Evolutionary conservation across 2,113 vertebrate species (phyloP).

Genomic region (Echinops telfairi): DNA sequence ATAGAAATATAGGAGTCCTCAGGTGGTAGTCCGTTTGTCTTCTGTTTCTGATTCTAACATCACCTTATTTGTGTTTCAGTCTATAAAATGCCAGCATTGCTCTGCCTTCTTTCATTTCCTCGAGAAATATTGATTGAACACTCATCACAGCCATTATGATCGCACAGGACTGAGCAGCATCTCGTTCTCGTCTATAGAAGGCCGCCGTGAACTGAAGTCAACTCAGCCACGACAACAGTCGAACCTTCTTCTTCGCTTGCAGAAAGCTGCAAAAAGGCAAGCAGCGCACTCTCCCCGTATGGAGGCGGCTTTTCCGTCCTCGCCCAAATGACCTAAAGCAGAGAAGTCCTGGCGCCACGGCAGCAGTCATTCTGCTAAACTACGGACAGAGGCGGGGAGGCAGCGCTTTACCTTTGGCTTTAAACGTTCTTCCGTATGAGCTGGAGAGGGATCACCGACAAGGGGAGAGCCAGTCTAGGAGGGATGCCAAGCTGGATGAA

Average conservation of each 20-base stretch:
- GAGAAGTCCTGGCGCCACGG: conserved; percentile 27
- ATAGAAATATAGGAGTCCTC: neutral
- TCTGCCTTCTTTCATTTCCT: conserved; percentile 31
- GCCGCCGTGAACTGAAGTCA: neutral
- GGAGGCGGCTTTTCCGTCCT: neutral
- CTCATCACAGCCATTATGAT: neutral
- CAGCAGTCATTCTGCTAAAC: conserved; percentile 29
- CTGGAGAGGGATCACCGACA: neutral
- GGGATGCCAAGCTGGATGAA: neutral
- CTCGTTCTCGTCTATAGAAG: neutral
- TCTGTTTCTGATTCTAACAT: neutral
- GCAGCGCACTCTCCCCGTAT: neutral
- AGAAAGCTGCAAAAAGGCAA: neutral
- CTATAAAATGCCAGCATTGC: neutral
- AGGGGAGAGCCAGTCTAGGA: neutral
- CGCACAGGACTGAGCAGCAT: neutral
- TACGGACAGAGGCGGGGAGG: neutral
- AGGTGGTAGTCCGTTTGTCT: neutral
- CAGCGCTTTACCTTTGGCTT: neutral
- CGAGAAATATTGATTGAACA: neutral
- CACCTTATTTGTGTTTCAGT: neutral
- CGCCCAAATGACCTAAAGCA: neutral
- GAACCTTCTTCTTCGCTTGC: neutral
- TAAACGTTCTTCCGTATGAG: neutral
- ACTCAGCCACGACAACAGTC: neutral